These are phyloP conservation scores for Podarcis muralis DNA, from an alignment of 2,113 vertebrate genomes.

Conservation along the genomic window DNA sequence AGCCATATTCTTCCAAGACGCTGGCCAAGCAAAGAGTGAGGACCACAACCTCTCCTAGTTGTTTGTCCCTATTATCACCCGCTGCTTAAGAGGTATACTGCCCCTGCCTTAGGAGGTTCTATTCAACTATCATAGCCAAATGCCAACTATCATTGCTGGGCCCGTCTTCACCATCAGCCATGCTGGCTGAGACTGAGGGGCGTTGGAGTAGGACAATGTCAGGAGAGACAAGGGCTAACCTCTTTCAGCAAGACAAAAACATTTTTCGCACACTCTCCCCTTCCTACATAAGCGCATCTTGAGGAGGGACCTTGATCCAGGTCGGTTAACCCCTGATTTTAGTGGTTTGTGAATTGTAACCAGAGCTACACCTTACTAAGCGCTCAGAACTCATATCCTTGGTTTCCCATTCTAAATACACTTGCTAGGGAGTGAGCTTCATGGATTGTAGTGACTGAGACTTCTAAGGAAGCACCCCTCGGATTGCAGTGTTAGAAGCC, in stretches of 20 bases:
- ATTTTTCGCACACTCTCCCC: not conserved
- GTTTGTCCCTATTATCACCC: not conserved
- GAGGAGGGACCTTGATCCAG: not conserved
- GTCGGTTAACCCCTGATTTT: not conserved
- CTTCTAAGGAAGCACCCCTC: not conserved
- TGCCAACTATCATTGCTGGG: not conserved
- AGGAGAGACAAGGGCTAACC: too few relatives aligned
- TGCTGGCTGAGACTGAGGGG: too few relatives aligned
- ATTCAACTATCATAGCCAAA: not conserved
- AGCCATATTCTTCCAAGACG: not conserved
- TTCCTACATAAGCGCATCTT: too few relatives aligned
- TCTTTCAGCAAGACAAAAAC: not conserved
- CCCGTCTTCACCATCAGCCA: not conserved
- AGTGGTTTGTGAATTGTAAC: too few relatives aligned
- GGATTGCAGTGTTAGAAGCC: not conserved
- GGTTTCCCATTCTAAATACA: not conserved
- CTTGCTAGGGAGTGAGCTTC: not conserved
- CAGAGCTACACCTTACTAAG: too few relatives aligned
- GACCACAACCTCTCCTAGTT: not conserved
- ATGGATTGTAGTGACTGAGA: not conserved
- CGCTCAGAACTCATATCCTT: too few relatives aligned
- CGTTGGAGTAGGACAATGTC: too few relatives aligned
- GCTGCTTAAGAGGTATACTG: not conserved
- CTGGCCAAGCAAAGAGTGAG: too few relatives aligned
- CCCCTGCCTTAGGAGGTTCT: not conserved